Percentiles rank a stretch among this genome's conserved stretches.
Evolutionary conservation across 2,888 invertebrate species (phyloP).

Genomic region (Eurytoma adleriae): DNA sequence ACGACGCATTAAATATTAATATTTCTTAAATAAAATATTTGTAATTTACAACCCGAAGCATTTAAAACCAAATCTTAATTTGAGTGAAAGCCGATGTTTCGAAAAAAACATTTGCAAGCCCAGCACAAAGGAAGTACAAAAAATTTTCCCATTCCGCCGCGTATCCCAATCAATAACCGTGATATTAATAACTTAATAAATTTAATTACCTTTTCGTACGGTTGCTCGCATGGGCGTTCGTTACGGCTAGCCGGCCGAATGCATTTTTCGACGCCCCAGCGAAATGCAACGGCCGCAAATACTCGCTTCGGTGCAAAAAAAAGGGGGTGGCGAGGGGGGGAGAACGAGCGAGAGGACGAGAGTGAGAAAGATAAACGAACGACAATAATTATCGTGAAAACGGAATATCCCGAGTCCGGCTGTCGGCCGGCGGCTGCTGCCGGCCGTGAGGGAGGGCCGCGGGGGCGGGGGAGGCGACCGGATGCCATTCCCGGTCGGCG

Average conservation of each 20-base stretch:
- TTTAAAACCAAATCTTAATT: no score
- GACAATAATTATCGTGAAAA: conserved; percentile 74
- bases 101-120: no score
- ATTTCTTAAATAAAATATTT: no score
- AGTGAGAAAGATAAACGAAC: conserved; percentile 65
- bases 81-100: no score
- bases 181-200: conserved; percentile 54
- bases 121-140: not conserved
- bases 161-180: conserved; percentile 28
- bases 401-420: conserved; percentile 70
- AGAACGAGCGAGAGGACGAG: conserved; percentile 36
- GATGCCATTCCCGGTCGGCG: conserved; percentile 71
- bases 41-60: no score
- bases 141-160: not conserved
- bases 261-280: conserved; percentile 57
- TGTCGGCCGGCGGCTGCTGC: conserved; percentile 62
- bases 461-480: conserved; percentile 63
- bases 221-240: not conserved
- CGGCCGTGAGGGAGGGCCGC: conserved; percentile 31
- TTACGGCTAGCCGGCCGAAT: conserved; percentile 18
- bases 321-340: conserved; percentile 53
- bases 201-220: conserved; percentile 41
- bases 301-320: not conserved
- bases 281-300: conserved; percentile 22
- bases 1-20: no score